Evolutionary conservation across 1,140 invertebrate genomes (phyloP).

Genomic region (Phthorimaea operculella): DNA sequence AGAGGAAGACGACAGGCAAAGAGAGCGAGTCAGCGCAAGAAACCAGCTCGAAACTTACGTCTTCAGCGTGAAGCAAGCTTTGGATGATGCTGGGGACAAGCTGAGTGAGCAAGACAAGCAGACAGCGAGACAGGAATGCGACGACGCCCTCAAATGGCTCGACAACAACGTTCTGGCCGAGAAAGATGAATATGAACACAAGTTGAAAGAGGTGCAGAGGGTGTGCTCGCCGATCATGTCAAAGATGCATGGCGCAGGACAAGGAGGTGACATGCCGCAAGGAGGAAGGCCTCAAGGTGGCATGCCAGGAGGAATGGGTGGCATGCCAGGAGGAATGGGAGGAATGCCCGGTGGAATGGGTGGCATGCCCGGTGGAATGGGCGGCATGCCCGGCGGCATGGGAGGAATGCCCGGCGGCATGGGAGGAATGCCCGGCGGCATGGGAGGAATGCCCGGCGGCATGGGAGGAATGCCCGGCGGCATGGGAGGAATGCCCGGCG

Average conservation of each 20-base stretch:
- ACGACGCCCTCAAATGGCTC: constrained; percentile 12
- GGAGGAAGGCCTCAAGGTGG: too few species aligned
- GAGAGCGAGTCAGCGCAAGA: constrained; percentile 72
- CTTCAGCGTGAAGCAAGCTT: constrained; percentile 77
- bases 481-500: too few species aligned
- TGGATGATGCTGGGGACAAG: constrained; percentile 12
- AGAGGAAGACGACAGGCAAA: constrained; percentile 72
- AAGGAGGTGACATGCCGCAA: constrained; percentile 23
- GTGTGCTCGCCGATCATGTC: constrained; percentile 77
- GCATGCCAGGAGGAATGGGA: too few species aligned
- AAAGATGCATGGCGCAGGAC: constrained; percentile 71
- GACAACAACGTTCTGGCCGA: constrained; percentile 73
- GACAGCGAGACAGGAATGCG: constrained; percentile 65
- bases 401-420: too few species aligned
- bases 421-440: too few species aligned
- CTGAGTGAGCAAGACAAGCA: constrained; percentile 52
- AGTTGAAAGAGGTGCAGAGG: constrained; percentile 75
- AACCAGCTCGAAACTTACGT: constrained; percentile 83
- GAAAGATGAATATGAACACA: constrained; percentile 81
- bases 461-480: too few species aligned
- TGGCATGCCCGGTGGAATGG: too few species aligned
- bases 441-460: too few species aligned
- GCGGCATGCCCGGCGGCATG: too few species aligned
- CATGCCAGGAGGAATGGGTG: too few species aligned
- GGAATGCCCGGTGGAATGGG: too few species aligned